Evolutionary conservation across 2,888 invertebrate species (phyloP), one percentile per base, ranked within the genome.

Genomic region (Meandrusa payeni): DNA sequence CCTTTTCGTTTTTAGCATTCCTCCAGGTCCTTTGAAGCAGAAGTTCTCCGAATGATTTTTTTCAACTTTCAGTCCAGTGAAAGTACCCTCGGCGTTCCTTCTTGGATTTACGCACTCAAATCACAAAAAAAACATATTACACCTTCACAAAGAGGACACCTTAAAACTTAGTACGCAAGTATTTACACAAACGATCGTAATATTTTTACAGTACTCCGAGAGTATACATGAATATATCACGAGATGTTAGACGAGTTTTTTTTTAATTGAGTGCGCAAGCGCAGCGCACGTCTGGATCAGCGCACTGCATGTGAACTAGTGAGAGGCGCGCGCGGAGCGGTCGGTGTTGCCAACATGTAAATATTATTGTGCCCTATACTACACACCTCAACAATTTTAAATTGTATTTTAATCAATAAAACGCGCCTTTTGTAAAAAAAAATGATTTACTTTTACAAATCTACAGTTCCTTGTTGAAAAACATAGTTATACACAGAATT

Each of bases 51-150:
- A 77, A 80, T 78, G 78, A 81, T 75, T 79, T 64, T 76, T 29
- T 77, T 66, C 64, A 74, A 87, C 86, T 87, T 87, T 87, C 86
- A 87, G 74, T 76, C 86, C 80, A 87, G 86, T 87, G 86, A 87
- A 87, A 87, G 86, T 86, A 77, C 76, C 76, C 76, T 83, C 81
- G 85, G 86, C 51, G 55, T 58, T 66, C 72, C 76, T 77, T 75
- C 77, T 77, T 68, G 47, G 49, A 48, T 55, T 48, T 56, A 62
- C 60, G 49, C 57, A 58, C 51, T 58, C 57, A 66, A 65, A 41
- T 20, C 50, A 54, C 48, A 52, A 42, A 43, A 52, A 57, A 43
- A 54, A 49, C 62, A 61, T 57, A 7, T 27, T 42, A 32, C 51
- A 52, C 50, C 45, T 46, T 43, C 38, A 45, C 47, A 48, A 54